Percentiles rank a stretch among this genome's conserved stretches.
These are phyloP conservation scores for Empis livida DNA, from an alignment of 2,888 invertebrate genomes.

Conservation along the genomic window DNA sequence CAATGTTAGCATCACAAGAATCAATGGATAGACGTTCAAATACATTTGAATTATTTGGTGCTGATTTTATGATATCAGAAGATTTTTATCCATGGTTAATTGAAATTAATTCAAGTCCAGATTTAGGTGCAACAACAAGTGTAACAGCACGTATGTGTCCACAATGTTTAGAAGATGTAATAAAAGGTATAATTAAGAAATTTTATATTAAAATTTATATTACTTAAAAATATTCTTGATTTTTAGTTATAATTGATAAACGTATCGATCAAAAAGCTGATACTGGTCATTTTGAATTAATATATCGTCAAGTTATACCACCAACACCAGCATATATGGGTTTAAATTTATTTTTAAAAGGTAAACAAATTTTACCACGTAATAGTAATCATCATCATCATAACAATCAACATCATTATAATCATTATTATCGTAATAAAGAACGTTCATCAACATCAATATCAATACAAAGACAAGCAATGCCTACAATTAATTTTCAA, in stretches of 20 bases:
- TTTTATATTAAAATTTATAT: neutral
- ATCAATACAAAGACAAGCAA: neutral
- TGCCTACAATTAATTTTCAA: neutral
- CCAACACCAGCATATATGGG: constrained; percentile 72
- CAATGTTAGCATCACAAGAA: constrained; percentile 77
- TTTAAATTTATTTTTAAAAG: constrained; percentile 32
- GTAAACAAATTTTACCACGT: constrained; percentile 25
- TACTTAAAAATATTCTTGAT: neutral
- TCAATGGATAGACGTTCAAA: constrained; percentile 64
- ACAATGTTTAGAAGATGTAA: constrained; percentile 75
- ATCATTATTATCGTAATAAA: neutral
- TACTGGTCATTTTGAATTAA: constrained; percentile 68
- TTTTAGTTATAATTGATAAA: constrained; percentile 65
- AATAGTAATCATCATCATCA: constrained; percentile 11
- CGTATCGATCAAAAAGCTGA: constrained; percentile 57
- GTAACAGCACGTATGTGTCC: constrained; percentile 79
- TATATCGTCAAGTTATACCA: constrained; percentile 64
- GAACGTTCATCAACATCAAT: neutral
- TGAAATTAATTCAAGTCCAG: constrained; percentile 90
- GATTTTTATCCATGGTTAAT: constrained; percentile 83
- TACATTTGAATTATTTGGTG: constrained; percentile 88
- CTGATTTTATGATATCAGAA: constrained; percentile 87
- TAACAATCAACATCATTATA: neutral
- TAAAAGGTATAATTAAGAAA: constrained; percentile 56
- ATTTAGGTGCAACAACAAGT: constrained; percentile 79